phyloP scores from a whole-genome alignment of 1,140 invertebrate genomes.

The Himalopsyche phryganea region DNA sequence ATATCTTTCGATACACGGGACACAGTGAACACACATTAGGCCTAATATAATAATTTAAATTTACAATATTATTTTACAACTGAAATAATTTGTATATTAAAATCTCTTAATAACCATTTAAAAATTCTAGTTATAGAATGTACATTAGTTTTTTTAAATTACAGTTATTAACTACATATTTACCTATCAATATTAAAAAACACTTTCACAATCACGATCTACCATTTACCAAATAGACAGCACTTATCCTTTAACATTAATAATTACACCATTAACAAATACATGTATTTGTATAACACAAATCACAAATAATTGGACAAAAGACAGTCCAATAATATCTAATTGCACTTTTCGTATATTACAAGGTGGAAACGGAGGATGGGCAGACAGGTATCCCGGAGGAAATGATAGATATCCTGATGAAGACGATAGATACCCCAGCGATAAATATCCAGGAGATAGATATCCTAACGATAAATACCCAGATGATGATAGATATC shows the following conservation, averaged over 20 bases:
- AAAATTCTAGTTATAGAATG: too few species aligned
- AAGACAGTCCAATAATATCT: slow-evolving; percentile 26
- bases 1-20: too few species aligned
- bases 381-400: slow-evolving; percentile 46
- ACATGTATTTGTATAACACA: too few species aligned
- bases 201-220: not conserved
- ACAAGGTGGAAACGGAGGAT: slow-evolving; percentile 42
- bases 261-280: not conserved
- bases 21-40: too few species aligned
- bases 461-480: slow-evolving; percentile 49
- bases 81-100: too few species aligned
- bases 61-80: too few species aligned
- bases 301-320: slow-evolving; percentile 20
- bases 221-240: not conserved
- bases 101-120: too few species aligned
- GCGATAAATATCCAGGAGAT: slow-evolving; percentile 39
- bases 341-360: slow-evolving; percentile 28
- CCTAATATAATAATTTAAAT: too few species aligned
- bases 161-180: too few species aligned
- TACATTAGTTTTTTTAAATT: too few species aligned
- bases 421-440: slow-evolving; percentile 36
- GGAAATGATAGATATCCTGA: slow-evolving; percentile 38
- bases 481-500: slow-evolving; percentile 44
- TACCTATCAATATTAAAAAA: too few species aligned
- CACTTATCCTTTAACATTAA: not conserved